Conservation (phyloP, 2,113 vertebrate species). For the Hippocampus mohnikei region DNA sequence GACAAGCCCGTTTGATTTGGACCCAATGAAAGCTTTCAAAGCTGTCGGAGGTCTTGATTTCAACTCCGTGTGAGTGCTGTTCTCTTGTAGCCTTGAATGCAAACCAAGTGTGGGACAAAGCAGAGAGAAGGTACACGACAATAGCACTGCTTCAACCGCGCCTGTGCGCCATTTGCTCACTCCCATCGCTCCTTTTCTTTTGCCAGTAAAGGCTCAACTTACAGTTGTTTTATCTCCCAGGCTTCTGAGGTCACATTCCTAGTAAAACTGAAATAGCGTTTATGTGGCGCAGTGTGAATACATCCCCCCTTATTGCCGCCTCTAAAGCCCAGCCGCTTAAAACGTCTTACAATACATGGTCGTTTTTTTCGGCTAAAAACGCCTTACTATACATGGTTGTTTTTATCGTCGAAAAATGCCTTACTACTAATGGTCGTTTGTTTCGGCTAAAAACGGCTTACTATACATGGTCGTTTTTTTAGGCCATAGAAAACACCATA, state of each 20-base stretch:
- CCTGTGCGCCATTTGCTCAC: constrained; percentile 71
- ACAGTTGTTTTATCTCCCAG: not conserved
- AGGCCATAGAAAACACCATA: no score
- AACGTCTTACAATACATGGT: no score
- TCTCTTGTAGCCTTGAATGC: constrained; percentile 67
- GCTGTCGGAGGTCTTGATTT: constrained; percentile 49
- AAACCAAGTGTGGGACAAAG: constrained; percentile 24
- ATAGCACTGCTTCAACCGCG: constrained; percentile 67
- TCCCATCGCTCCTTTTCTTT: constrained; percentile 63
- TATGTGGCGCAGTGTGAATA: constrained; percentile 9
- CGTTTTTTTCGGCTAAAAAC: no score
- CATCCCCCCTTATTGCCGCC: constrained; percentile 20
- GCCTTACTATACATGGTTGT: no score
- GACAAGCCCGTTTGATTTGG: constrained; percentile 50
- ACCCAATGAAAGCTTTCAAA: constrained; percentile 7
- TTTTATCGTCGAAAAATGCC: no score
- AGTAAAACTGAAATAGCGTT: constrained; percentile 39
- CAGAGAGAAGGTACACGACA: constrained; percentile 67
- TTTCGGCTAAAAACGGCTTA: no score
- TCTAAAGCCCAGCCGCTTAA: constrained; percentile 11
- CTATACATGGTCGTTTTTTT: no score
- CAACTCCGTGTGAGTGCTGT: constrained; percentile 60
- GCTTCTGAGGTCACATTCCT: constrained; percentile 10
- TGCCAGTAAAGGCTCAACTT: constrained; percentile 37
- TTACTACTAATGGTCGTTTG: no score